Evolutionary conservation across 2,113 vertebrate species (phyloP), one percentile per base, ranked within the genome.

Genomic region (Plecturocebus donacophilus): DNA sequence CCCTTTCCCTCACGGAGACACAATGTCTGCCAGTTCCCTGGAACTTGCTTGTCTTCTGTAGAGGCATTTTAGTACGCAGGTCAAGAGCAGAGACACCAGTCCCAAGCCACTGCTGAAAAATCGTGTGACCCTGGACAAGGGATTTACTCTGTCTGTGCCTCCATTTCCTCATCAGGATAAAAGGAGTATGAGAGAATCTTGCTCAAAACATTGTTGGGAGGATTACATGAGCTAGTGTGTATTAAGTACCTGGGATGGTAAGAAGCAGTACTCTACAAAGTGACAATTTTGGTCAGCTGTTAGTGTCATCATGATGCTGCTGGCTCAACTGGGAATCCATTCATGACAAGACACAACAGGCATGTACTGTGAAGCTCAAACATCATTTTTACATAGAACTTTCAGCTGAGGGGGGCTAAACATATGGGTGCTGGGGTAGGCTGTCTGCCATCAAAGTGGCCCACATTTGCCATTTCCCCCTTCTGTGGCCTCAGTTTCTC

Each of bases 381-480:
- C 17, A 14, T 14, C 76, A 27, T 54, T 13, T 40, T 76, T 32
- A 6, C 2, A 1, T 2, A 11, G 38, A 66, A 11, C 0, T 14
- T 3, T 20, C 6, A 32, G 17, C 61, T 27, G 13, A 13, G 19
- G 38, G 42, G 14, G 11, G 20, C 68, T 61, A 27, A 87, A 40
- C 8, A 23, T 38, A 7, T 58, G 49, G 38, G 32, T 58, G 11
- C 27, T 30, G 4, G 81, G 42, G 27, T 10, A 14, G 54, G 42
- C 52, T 70, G 10, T 40, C 66, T 64, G 30, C 10, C 6, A 21
- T n/a, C 79, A 10, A 4, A 40, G 45, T 30, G 45, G n/a, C 8
- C 40, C 77, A 13, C 1, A 10, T 17, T 27, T 87, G 4, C 40
- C 20, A 8, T 35, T 64, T 47, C 7, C 40, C 16, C 75, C 35